Evolutionary conservation across 2,888 invertebrate genomes (phyloP).

Genomic region (Rotaria sp.): DNA sequence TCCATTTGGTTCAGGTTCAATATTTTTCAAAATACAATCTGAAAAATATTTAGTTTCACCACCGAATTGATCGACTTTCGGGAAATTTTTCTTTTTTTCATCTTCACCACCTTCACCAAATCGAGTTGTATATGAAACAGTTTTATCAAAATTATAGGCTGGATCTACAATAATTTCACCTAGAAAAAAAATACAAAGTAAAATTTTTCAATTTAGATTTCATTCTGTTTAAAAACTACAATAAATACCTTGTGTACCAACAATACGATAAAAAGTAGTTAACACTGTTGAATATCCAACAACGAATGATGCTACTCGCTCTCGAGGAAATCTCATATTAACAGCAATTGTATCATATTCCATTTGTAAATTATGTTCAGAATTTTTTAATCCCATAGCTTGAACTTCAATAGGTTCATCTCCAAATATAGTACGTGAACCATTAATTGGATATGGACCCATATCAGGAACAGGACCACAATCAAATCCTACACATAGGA

Average conservation of each 20-base stretch:
- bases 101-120: background rate
- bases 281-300: background rate
- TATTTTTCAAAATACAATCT: background rate
- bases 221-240: too few relatives aligned
- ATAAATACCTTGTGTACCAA: background rate
- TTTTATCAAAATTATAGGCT: background rate
- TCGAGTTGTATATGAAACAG: background rate
- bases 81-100: background rate
- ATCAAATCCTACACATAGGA: background rate
- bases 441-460: background rate
- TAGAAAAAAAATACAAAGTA: background rate
- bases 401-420: background rate
- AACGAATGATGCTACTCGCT: background rate
- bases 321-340: background rate
- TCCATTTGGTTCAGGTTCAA: background rate
- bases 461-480: background rate
- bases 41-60: constrained; percentile 4
- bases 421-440: background rate
- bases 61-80: background rate
- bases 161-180: background rate
- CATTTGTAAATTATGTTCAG: background rate
- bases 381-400: background rate
- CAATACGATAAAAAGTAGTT: background rate
- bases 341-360: background rate
- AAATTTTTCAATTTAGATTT: too few relatives aligned